Evolutionary conservation across 2,113 vertebrate genomes (phyloP).

Genomic region (Grantiella picta): DNA sequence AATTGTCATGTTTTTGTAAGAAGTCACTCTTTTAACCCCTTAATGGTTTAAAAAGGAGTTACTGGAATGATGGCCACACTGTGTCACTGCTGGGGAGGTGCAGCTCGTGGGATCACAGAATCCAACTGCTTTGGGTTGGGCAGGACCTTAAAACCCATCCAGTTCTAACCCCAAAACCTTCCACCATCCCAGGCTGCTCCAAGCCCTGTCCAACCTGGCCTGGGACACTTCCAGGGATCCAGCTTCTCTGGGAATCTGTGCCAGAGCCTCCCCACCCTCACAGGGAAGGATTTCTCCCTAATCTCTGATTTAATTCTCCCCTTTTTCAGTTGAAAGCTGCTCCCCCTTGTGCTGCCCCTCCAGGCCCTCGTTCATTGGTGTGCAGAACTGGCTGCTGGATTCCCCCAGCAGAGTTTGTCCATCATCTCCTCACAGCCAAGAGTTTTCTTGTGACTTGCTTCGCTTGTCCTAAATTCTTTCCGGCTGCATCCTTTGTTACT

Average conservation of each 20-base stretch:
- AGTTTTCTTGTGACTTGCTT: background rate
- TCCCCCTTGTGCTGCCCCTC: background rate
- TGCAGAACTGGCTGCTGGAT: background rate
- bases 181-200: background rate
- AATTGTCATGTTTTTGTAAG: background rate
- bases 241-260: background rate
- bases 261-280: background rate
- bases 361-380: rapidly evolving
- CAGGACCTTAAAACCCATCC: no score
- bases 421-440: background rate
- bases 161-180: no score
- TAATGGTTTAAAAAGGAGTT: background rate
- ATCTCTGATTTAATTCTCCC: background rate
- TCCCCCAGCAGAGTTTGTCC: background rate
- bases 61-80: rapidly evolving
- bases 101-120: background rate
- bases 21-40: background rate
- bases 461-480: background rate
- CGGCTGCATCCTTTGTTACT: background rate
- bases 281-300: background rate
- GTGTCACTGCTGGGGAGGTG: background rate
- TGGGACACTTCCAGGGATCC: background rate
- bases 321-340: background rate
- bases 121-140: background rate
- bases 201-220: rapidly evolving